Evolutionary conservation across 2,797 vertebrate genomes (phyloP), one percentile per base, ranked within the genome.

Genomic region (Tragelaphus eurycerus): DNA sequence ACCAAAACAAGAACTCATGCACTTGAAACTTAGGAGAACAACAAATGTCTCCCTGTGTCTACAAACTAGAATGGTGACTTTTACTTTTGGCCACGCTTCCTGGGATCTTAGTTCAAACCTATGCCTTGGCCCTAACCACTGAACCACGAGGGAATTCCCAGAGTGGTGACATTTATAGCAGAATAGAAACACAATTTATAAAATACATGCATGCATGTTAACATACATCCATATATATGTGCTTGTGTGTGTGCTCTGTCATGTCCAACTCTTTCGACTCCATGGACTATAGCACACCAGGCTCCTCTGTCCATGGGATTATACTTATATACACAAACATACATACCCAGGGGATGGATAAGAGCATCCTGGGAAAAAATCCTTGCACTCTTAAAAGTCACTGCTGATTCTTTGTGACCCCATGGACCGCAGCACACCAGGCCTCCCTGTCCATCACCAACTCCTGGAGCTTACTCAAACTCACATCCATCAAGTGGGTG

Each of bases 1-100:
- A 76, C 34, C 43, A 48, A 89, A 89, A 50, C 82, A 95, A 84
- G 67, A 95, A 84, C 54, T 7, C 54, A 17, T 29, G 15, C 60
- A 19, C 29, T 52, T 90, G 31, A 59, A 87, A 62, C 71, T 62
- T 59, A 60, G 25, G 25, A 78, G 52, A 21, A 43, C 14, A 13
- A 43, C 9, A 54, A 50, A 78, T 25, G 9, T 50, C 16, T 93
- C 29, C 55, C 21, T 31, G 64, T 59, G 83, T 87, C 55, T 85
- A 46, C 48, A 60, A n/a, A 82, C 12, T 14, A 74, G 25, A 93
- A 60, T 29, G 27, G 76, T 46, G 54, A 60, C 54, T 78, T n/a
- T 25, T 74, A 25, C 6, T 14, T 74, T 43, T 74, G 23, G 21
- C 71, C 38, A 25, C 13, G 38, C 71, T 6, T 74, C 21, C 0